phyloP scores from a whole-genome alignment of 2,797 vertebrate species.

The Sylvia borin region DNA sequence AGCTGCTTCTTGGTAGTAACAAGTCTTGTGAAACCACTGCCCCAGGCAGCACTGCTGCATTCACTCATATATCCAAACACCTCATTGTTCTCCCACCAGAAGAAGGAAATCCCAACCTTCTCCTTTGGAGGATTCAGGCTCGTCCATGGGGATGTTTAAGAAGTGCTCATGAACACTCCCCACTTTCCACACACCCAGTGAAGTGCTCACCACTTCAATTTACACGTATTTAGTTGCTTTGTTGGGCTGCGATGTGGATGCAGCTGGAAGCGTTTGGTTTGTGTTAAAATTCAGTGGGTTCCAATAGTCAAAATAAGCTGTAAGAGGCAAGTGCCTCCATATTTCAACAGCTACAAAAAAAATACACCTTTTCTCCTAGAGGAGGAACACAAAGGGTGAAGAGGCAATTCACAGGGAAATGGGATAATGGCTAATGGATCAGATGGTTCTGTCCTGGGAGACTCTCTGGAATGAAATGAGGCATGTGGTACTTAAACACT shows the following conservation, averaged over 20 bases:
- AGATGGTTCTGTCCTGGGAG: conserved; percentile 5
- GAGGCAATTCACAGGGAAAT: not conserved
- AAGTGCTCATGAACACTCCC: not conserved
- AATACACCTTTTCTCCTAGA: not conserved
- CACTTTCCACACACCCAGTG: not conserved
- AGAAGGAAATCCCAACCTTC: not conserved
- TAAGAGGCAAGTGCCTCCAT: not conserved
- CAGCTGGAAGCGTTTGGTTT: not conserved
- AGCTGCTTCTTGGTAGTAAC: not conserved
- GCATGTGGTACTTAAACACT: not conserved
- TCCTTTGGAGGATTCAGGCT: not conserved
- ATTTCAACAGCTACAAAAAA: not conserved
- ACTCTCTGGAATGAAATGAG: conserved; percentile 21
- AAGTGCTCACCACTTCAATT: not conserved
- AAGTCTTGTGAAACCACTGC: not conserved
- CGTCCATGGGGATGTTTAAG: not conserved
- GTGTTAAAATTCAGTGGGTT: not conserved
- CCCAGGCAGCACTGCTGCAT: not conserved
- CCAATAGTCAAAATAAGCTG: not conserved
- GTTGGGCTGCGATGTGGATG: not conserved
- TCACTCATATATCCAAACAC: not conserved
- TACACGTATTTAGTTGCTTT: rapidly evolving
- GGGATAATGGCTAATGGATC: not conserved
- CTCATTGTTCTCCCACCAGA: not conserved
- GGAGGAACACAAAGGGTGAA: not conserved